A percentile compares a stretch with the other conserved stretches of the same genome.
These are phyloP conservation scores for Macrosteles quadrilineatus DNA, from an alignment of 1,140 invertebrate genomes.

Conservation along the genomic window DNA sequence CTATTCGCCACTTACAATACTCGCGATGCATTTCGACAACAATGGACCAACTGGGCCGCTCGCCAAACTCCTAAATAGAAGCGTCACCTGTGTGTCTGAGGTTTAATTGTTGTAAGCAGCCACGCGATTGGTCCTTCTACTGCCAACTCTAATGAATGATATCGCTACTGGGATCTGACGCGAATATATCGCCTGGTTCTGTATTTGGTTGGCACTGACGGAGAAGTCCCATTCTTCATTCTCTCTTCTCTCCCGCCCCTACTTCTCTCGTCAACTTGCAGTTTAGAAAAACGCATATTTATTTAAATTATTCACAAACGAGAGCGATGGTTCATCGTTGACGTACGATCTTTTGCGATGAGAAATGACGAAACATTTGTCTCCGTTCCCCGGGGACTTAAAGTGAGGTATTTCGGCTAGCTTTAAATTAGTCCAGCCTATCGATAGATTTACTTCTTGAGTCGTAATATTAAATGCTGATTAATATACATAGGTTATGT, in stretches of 20 bases:
- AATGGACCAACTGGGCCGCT: no score
- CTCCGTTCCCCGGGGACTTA: not conserved
- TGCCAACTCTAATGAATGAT: constrained; percentile 21
- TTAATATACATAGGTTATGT: no score
- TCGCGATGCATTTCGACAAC: no score
- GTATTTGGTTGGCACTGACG: constrained; percentile 10
- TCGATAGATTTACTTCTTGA: no score
- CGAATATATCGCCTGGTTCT: constrained; percentile 8
- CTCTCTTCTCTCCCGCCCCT: not conserved
- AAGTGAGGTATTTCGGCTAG: no score
- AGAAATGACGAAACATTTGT: not conserved
- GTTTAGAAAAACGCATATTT: constrained; percentile 1
- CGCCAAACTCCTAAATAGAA: no score
- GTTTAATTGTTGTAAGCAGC: constrained; percentile 3
- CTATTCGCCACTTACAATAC: no score
- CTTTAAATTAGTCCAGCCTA: no score
- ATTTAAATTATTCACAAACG: constrained; percentile 12
- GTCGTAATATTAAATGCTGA: no score
- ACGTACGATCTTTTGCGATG: not conserved
- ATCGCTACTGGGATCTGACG: constrained; percentile 13
- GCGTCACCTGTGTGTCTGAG: not conserved
- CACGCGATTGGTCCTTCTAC: not conserved
- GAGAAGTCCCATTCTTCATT: constrained; percentile 14
- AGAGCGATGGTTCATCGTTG: not conserved
- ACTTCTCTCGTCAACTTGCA: not conserved